Evolutionary conservation across 2,888 invertebrate species (phyloP).

Genomic region (Desoria tigrina): DNA sequence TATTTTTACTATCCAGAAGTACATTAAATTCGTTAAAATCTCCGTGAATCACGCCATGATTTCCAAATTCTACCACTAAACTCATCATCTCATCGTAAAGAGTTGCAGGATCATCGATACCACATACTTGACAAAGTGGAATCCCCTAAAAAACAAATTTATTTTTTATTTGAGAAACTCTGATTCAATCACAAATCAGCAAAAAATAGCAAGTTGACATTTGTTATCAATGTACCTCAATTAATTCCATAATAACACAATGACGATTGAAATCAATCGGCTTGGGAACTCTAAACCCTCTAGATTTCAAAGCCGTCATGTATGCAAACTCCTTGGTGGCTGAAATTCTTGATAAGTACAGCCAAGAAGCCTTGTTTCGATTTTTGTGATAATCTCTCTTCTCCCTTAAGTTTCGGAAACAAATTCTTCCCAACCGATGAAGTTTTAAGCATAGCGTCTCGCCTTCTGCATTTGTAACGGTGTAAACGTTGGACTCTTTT

Average conservation of each 20-base stretch:
- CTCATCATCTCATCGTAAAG: conserved; percentile 94
- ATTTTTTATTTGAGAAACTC: background rate
- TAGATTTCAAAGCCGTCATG: conserved; percentile 87
- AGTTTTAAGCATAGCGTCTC: conserved; percentile 85
- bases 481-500: conserved; percentile 96
- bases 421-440: conserved; percentile 89
- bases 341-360: conserved; percentile 92
- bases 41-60: conserved; percentile 95
- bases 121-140: conserved; percentile 61
- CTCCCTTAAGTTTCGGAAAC: conserved; percentile 91
- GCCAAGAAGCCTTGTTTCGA: conserved; percentile 86
- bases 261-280: conserved; percentile 92
- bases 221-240: conserved; percentile 61
- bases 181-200: too few species aligned
- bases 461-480: conserved; percentile 77
- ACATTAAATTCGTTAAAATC: conserved; percentile 99
- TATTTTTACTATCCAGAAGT: conserved; percentile 77
- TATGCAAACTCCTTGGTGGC: conserved; percentile 97
- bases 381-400: conserved; percentile 96
- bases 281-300: conserved; percentile 91
- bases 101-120: conserved; percentile 69
- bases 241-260: conserved; percentile 93
- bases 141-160: conserved; percentile 30
- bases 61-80: conserved; percentile 83
- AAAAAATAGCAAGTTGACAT: conserved; percentile 5